A percentile compares a stretch with the other conserved stretches of the same genome.
Conservation (phyloP, 2,113 vertebrate species). For the Merops nubicus region DNA sequence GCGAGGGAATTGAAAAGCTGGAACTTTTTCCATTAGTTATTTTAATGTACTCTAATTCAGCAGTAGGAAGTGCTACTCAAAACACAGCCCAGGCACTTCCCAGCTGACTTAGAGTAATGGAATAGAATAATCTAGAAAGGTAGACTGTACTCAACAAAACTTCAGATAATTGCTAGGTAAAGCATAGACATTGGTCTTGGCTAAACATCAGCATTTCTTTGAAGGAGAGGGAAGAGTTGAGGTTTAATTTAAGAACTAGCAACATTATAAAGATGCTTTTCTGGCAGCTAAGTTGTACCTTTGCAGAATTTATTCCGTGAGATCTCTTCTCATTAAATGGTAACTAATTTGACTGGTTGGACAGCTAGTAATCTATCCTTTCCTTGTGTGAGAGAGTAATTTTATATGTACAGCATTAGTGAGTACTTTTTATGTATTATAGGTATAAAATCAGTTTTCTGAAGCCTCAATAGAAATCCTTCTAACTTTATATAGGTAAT, state of each 20-base stretch:
- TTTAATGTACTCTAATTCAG: not conserved
- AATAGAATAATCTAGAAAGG: not conserved
- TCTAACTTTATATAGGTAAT: not conserved
- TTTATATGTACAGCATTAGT: not conserved
- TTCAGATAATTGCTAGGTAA: not conserved
- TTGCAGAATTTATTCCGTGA: not conserved
- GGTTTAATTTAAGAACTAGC: not conserved
- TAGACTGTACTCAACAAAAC: not conserved
- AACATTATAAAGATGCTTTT: not conserved
- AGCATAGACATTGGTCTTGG: not conserved
- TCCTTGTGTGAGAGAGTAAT: not conserved
- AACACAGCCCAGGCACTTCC: not conserved
- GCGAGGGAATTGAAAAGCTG: not conserved
- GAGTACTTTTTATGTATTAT: not conserved
- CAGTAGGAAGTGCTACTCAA: not conserved
- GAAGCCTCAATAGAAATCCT: not conserved
- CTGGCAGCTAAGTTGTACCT: not conserved
- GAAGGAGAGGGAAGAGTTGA: not conserved
- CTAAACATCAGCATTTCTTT: not conserved
- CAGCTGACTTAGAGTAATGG: not conserved
- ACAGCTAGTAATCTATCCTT: not conserved
- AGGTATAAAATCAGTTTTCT: not conserved
- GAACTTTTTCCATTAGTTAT: not conserved
- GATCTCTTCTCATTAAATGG: not conserved
- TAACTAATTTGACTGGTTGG: not conserved